A percentile compares a stretch with the other conserved stretches of the same genome.
Conservation (phyloP, 2,797 vertebrate species). For the Tolypeutes matacus region DNA sequence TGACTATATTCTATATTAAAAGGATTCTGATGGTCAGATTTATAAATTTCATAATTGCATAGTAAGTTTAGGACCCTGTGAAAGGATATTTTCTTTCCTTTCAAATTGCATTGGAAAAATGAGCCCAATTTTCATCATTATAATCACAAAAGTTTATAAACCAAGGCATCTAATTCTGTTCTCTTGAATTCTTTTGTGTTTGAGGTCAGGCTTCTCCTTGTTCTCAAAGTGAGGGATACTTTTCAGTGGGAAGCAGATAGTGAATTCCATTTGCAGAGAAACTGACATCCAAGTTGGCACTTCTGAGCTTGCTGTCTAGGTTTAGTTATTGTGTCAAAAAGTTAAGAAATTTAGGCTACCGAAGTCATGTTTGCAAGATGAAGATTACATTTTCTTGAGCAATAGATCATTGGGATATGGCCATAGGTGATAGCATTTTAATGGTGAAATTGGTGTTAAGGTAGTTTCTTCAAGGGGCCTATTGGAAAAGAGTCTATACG, state of each 20-base stretch:
- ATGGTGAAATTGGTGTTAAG: neutral
- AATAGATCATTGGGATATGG: neutral
- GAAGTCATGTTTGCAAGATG: conserved; percentile 23
- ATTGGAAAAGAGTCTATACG: conserved; percentile 4
- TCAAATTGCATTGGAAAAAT: neutral
- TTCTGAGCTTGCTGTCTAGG: conserved; percentile 37
- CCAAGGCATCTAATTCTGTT: neutral
- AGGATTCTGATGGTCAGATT: neutral
- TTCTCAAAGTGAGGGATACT: neutral
- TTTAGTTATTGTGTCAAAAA: conserved; percentile 43
- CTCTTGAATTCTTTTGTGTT: conserved; percentile 61
- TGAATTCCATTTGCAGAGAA: conserved; percentile 65
- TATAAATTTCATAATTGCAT: conserved; percentile 5
- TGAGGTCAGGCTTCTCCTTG: conserved; percentile 54
- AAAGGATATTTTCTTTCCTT: conserved; percentile 33
- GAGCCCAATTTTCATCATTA: conserved; percentile 31
- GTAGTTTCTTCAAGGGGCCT: conserved; percentile 17
- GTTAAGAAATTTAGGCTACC: conserved; percentile 59
- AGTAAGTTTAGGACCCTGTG: neutral
- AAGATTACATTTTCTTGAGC: conserved; percentile 63
- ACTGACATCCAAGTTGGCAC: conserved; percentile 17
- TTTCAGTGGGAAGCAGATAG: conserved; percentile 49
- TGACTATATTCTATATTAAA: neutral
- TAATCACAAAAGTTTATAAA: neutral
- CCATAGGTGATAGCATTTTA: neutral